Percentiles rank a stretch among this genome's conserved stretches.
phyloP scores from a whole-genome alignment of 1,140 invertebrate genomes.

The Cotesia vestalis region DNA sequence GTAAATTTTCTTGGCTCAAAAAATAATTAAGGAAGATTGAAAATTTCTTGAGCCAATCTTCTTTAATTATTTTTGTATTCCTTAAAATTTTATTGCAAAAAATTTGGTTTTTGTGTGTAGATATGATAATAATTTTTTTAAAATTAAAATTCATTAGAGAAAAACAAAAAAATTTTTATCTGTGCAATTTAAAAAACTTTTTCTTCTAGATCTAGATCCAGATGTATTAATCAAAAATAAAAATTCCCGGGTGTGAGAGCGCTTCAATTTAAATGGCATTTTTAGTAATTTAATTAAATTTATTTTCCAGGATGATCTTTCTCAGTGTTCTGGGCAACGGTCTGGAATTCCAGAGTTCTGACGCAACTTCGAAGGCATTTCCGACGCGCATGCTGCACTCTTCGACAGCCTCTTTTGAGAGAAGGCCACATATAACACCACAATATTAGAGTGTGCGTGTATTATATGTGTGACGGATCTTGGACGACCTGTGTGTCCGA shows the following conservation, averaged over 20 bases:
- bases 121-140: no score
- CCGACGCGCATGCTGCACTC: slow-evolving; percentile 54
- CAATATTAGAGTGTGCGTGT: slow-evolving; percentile 37
- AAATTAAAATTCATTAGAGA: no score
- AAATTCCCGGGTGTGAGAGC: slow-evolving; percentile 1
- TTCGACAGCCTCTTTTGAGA: slow-evolving; percentile 40
- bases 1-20: no score
- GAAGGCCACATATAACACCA: slow-evolving; percentile 34
- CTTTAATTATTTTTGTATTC: no score
- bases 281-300: slow-evolving; percentile 24
- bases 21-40: no score
- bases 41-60: no score
- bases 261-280: slow-evolving; percentile 13
- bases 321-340: slow-evolving; percentile 29
- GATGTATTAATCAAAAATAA: neutral
- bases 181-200: no score
- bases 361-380: slow-evolving; percentile 62
- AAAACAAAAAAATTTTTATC: no score
- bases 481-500: slow-evolving; percentile 28
- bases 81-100: no score
- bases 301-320: slow-evolving; percentile 24
- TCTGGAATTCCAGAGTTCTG: slow-evolving; percentile 61
- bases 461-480: slow-evolving; percentile 18
- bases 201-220: no score
- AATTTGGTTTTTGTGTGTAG: no score